phyloP scores from a whole-genome alignment of 2,888 invertebrate species.

The Cactoblastis cactorum region DNA sequence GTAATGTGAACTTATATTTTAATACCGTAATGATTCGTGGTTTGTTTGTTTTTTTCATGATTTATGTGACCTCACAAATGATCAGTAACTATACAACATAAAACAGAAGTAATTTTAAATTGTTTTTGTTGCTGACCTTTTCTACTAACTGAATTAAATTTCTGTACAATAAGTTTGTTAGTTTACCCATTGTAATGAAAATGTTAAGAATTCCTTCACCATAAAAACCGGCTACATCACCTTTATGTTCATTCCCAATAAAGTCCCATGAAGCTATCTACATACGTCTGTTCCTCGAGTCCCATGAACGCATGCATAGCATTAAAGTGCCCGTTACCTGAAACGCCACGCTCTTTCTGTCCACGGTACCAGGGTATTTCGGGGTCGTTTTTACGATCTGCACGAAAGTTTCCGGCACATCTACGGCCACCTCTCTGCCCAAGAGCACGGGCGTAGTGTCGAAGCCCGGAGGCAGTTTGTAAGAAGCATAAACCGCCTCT shows the following conservation, averaged over 20 bases:
- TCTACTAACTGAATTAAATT: background rate
- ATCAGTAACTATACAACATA: no score
- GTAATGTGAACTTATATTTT: no score
- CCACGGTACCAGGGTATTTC: constrained; percentile 81
- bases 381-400: constrained; percentile 88
- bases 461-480: constrained; percentile 68
- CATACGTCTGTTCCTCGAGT: constrained; percentile 21
- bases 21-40: no score
- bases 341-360: constrained; percentile 71
- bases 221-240: background rate
- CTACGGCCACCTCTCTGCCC: constrained; percentile 87
- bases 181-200: constrained; percentile 3
- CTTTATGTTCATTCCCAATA: background rate
- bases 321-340: constrained; percentile 69
- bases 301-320: constrained; percentile 38
- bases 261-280: constrained; percentile 12
- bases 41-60: no score
- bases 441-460: constrained; percentile 72
- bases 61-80: no score
- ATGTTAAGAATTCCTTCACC: constrained; percentile 10
- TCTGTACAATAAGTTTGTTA: background rate
- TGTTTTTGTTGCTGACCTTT: background rate
- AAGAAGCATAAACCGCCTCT: constrained; percentile 70
- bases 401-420: constrained; percentile 93
- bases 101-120: no score